Base-by-base conservation (phyloP, 2,113 vertebrate species). In the Pygoscelis antarcticus region DNA sequence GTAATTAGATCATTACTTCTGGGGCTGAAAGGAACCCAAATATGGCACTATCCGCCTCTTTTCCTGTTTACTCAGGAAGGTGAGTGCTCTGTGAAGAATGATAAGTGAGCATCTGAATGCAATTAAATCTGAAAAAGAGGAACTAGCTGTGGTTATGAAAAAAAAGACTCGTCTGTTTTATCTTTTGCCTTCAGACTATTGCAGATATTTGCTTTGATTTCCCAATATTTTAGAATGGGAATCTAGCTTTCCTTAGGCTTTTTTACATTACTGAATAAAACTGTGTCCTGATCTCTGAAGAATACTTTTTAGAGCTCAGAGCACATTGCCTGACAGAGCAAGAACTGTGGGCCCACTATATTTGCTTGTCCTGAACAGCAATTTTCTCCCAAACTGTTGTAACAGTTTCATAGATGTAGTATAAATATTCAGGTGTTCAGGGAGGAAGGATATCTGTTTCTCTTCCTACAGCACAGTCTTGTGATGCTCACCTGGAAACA, bases 41-140 rank as follows among this genome's bases (percentile, higher is more conserved):
- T 18, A 30, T 8, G 0, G 84, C 61, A 3, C 61, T 15, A 40
- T 83, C 40, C 23, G 0, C 64, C 90, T 54, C 92, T 95, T 95
- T 97, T 95, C 92, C 94, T 96, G 95, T 96, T 96, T 93, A 96
- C 78, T 68, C 46, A 38, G 78, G 82, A 93, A 91, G 77, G 42
- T 87, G 92, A 97, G 58, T 19, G 49, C 68, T 36, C 72, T 0
- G 2, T 3, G 4, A 87, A 10, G 94, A 95, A 96, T 26, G 84
- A n/a, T 32, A 80, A 82, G 57, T 25, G 69, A 90, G 27, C 86
- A 16, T 7, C 71, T 9, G 57, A 22, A 4, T 19, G 52, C 70
- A 68, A 92, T 92, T 90, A 76, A 62, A 38, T 10, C 70, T 8
- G 52, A 27, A 69, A 78, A 92, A 84, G 80, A 89, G 75, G 96